phyloP scores from a whole-genome alignment of 2,113 vertebrate species.

The Prunella fulvescens region DNA sequence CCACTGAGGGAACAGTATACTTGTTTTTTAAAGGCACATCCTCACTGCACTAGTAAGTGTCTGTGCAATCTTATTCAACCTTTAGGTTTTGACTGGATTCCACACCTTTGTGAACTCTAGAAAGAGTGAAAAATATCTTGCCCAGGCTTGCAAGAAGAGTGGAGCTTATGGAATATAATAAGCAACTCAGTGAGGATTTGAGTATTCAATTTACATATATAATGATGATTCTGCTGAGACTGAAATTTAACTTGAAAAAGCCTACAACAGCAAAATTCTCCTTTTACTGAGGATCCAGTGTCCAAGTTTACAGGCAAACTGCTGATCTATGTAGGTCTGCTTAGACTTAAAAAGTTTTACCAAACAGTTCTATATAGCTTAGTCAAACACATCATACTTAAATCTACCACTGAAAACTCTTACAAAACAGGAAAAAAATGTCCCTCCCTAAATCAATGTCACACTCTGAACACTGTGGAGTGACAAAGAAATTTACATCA shows the following conservation, averaged over 20 bases:
- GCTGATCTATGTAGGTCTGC: not conserved
- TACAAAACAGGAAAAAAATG: not conserved
- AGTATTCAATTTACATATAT: not conserved
- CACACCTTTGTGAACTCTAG: not conserved
- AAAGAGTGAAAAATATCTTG: not conserved
- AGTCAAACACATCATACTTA: not conserved
- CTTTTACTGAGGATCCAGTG: not conserved
- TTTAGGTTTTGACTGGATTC: not conserved
- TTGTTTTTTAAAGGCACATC: not conserved
- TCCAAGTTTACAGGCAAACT: not conserved
- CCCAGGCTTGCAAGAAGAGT: not conserved
- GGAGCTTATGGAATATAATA: not conserved
- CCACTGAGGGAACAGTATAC: rapidly evolving
- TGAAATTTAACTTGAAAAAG: not conserved
- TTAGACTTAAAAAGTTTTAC: not conserved
- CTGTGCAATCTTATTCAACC: not conserved
- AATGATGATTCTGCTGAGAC: not conserved
- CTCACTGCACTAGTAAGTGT: not conserved
- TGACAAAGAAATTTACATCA: not conserved
- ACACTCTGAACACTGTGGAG: not conserved
- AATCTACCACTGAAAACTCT: not conserved
- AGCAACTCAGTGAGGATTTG: not conserved
- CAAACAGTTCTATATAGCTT: not conserved
- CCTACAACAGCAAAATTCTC: not conserved
- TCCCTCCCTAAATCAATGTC: not conserved